Base-by-base conservation (phyloP, 2,888 invertebrate species). In the Papilio elwesi region DNA sequence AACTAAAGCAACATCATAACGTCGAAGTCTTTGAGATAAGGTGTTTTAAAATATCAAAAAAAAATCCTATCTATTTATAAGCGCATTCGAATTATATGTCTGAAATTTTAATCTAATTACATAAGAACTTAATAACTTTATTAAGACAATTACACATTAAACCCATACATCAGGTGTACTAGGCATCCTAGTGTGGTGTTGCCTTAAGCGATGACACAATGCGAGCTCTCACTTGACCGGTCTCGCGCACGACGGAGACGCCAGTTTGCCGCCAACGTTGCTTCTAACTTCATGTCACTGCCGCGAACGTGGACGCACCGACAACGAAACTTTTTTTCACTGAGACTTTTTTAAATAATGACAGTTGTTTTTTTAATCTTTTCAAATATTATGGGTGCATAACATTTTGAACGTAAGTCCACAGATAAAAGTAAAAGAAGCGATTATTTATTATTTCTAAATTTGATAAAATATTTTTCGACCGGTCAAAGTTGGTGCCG, bases 241-340 rank as follows among this genome's bases (percentile, higher is more conserved):
- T 82, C 83, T 79, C 52, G 78, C 74, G 78, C 72, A 70, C 78
- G 71, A 66, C 74, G 51, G 48, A 77, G 80, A 77, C 78, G 83
- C 82, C 86, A 92, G 92, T 92, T 88, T 83, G 80, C 83, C 85
- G 85, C 87, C 83, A 85, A 85, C 91, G 82, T 83, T 87, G 84
- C 84, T 76, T 75, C 78, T 75, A 85, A 75, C 76, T 81, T 75
- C 87, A 89, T 88, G 92, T 90, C 86, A 78, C 75, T 70, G 73
- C 73, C 75, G 65, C 70, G 75, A 71, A 77, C 78, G 80, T 81
- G 77, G 80, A 86, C 83, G 86, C 83, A 83, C 13, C 72, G 36
- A 26, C 77, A 79, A 82, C 83, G 81, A 83, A 87, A 82, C 75
- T 75, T 43, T 72, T n/a, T 63, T 68, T 76, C 55, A 62, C 72